These are phyloP conservation scores for Mayetiola destructor DNA, from an alignment of 2,888 invertebrate species.

Conservation along the genomic window DNA sequence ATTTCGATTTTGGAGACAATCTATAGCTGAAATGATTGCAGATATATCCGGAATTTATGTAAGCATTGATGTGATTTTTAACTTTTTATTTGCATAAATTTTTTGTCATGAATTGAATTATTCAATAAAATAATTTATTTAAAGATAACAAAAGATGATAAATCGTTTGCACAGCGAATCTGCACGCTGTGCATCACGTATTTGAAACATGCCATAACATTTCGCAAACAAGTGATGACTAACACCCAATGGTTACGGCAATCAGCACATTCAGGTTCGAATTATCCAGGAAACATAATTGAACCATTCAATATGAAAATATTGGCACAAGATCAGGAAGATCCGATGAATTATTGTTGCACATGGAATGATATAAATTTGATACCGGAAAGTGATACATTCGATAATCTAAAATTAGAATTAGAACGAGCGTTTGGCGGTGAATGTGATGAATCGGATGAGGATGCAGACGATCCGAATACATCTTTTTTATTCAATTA, in stretches of 20 bases:
- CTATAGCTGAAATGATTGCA: slow-evolving; percentile 28
- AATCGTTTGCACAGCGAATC: slow-evolving; percentile 29
- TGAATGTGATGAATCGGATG: neutral
- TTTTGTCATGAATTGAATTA: neutral
- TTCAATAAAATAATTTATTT: neutral
- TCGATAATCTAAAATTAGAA: slow-evolving; percentile 5
- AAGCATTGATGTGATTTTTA: slow-evolving; percentile 11
- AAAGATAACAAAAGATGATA: slow-evolving; percentile 29
- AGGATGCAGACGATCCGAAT: slow-evolving; percentile 11
- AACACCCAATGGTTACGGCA: slow-evolving; percentile 27
- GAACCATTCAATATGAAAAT: slow-evolving; percentile 18
- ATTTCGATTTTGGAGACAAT: slow-evolving; percentile 30
- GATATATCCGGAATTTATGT: slow-evolving; percentile 33
- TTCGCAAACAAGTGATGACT: slow-evolving; percentile 31
- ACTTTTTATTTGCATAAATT: neutral
- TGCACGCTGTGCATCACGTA: slow-evolving; percentile 34
- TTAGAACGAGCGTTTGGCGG: slow-evolving; percentile 7
- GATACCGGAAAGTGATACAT: neutral
- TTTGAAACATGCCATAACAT: slow-evolving; percentile 32
- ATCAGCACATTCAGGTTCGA: slow-evolving; percentile 19
- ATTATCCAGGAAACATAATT: slow-evolving; percentile 13
- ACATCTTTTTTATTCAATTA: slow-evolving; percentile 26
- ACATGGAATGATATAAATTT: neutral
- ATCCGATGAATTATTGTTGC: neutral
- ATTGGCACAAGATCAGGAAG: neutral